Percentiles rank a stretch among this genome's conserved stretches.
Evolutionary conservation across 2,888 invertebrate species (phyloP).

Genomic region (Dione vanillae): DNA sequence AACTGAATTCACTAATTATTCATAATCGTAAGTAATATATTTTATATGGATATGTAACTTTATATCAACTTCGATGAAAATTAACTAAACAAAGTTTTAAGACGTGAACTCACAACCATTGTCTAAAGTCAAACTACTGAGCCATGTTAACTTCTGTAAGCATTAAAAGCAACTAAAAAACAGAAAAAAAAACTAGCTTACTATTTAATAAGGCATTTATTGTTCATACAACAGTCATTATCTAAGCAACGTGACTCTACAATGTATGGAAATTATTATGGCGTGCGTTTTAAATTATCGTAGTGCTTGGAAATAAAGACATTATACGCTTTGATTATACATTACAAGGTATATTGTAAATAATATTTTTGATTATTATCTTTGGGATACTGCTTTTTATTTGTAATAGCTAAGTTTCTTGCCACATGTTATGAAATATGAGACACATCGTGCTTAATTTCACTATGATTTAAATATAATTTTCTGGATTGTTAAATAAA

Average conservation of each 20-base stretch:
- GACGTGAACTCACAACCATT: too few relatives aligned
- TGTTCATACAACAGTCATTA: slow-evolving; percentile 25
- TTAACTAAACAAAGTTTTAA: too few relatives aligned
- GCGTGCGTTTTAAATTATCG: slow-evolving; percentile 26
- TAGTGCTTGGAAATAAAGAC: slow-evolving; percentile 31
- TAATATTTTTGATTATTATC: not conserved
- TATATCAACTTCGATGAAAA: too few relatives aligned
- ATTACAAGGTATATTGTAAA: not conserved
- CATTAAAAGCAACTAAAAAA: not conserved
- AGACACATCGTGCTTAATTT: too few relatives aligned
- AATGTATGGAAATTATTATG: slow-evolving; percentile 30
- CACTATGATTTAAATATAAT: too few relatives aligned
- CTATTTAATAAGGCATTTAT: slow-evolving; percentile 24
- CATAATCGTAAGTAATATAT: too few relatives aligned
- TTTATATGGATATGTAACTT: too few relatives aligned
- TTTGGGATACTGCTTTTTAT: not conserved
- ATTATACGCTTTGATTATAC: slow-evolving; percentile 17
- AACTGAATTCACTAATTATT: too few relatives aligned
- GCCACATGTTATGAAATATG: too few relatives aligned
- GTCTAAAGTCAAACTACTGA: too few relatives aligned
- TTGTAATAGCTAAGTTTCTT: too few relatives aligned
- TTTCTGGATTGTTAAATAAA: too few relatives aligned
- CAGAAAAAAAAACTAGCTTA: slow-evolving; percentile 1
- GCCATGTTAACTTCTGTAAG: not conserved
- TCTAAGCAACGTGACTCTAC: slow-evolving; percentile 16